These are phyloP conservation scores for Uloborus diversus DNA, from an alignment of 1,140 invertebrate genomes.

Conservation along the genomic window DNA sequence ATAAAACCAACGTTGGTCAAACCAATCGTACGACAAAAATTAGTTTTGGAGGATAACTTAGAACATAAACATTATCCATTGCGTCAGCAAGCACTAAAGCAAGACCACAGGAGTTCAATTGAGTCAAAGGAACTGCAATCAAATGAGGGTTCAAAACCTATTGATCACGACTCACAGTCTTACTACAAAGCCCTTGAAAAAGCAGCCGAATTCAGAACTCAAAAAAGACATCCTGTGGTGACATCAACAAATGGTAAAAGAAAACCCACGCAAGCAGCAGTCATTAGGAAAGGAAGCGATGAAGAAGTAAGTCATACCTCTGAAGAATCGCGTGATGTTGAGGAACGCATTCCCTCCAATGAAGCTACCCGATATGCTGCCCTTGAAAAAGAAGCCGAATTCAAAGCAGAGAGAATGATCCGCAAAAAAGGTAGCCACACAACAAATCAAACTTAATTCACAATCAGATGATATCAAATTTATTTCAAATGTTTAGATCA, in stretches of 20 bases:
- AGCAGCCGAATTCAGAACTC: conserved; percentile 26
- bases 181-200: conserved; percentile 5
- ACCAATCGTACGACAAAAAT: no score
- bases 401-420: conserved; percentile 17
- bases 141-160: neutral
- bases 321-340: neutral
- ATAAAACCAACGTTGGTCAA: no score
- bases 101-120: no score
- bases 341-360: neutral
- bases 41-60: no score
- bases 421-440: neutral
- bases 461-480: no score
- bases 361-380: neutral
- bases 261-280: neutral
- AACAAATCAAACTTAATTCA: no score
- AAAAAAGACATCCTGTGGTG: neutral
- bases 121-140: no score
- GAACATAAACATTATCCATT: no score
- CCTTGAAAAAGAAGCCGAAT: conserved; percentile 26
- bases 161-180: neutral
- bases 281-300: no score
- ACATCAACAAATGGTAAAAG: neutral
- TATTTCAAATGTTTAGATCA: no score
- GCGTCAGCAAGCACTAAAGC: no score
- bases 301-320: neutral